Percentiles rank a stretch among this genome's conserved stretches.
Evolutionary conservation across 2,113 vertebrate genomes (phyloP).

Genomic region (Saccopteryx leptura): DNA sequence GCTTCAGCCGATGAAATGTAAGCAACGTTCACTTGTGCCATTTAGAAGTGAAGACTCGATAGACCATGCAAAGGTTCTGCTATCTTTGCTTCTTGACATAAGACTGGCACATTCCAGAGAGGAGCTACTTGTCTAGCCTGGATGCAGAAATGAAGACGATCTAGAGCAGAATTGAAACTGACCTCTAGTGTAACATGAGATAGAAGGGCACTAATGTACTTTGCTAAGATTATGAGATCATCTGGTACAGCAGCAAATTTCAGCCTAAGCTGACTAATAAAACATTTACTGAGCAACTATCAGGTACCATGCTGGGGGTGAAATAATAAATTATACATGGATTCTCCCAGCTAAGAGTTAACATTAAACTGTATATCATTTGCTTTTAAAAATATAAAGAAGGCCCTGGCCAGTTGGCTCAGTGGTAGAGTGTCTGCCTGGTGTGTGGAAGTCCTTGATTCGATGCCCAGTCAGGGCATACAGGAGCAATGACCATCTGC

Average conservation of each 20-base stretch:
- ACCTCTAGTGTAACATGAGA: neutral
- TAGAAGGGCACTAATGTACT: neutral
- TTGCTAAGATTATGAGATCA: neutral
- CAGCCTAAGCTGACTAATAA: neutral
- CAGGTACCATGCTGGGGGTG: neutral
- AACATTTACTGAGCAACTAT: neutral
- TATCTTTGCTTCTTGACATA: neutral
- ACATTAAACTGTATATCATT: constrained; percentile 14
- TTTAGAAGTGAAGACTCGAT: neutral
- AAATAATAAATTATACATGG: neutral
- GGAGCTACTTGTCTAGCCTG: neutral
- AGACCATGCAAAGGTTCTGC: neutral
- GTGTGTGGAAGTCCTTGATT: too few species aligned
- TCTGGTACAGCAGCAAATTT: neutral
- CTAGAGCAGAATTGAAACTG: neutral
- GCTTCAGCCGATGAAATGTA: neutral
- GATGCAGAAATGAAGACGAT: neutral
- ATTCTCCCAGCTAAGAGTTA: neutral
- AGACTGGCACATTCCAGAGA: neutral
- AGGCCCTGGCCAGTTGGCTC: too few species aligned
- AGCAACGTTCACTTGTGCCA: neutral
- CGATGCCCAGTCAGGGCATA: too few species aligned
- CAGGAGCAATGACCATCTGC: too few species aligned
- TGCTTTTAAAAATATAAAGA: constrained; percentile 59
- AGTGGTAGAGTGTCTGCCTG: too few species aligned